Evolutionary conservation across 2,113 vertebrate genomes (phyloP).

Genomic region (Blennius ocellaris): DNA sequence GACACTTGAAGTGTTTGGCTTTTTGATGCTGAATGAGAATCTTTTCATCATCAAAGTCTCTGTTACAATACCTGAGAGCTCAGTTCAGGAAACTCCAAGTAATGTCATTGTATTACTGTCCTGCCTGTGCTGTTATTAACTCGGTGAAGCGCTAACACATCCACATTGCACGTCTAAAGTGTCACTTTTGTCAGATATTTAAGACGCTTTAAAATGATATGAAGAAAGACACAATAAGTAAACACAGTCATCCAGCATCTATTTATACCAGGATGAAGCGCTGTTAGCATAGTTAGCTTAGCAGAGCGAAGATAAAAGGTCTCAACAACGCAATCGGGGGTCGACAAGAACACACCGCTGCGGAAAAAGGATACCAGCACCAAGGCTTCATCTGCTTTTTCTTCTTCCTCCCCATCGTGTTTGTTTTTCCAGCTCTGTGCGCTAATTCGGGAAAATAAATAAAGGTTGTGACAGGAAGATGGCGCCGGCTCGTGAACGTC

Average conservation of each 20-base stretch:
- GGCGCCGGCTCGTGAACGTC: slow-evolving; percentile 22
- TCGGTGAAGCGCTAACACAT: too few species aligned
- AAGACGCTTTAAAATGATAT: too few species aligned
- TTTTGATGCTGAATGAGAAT: slow-evolving; percentile 99
- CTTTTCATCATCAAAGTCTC: slow-evolving; percentile 99
- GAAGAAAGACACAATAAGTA: too few species aligned
- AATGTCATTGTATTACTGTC: too few species aligned
- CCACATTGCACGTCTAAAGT: too few species aligned
- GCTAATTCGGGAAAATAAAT: background rate
- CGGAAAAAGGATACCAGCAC: slow-evolving; percentile 96
- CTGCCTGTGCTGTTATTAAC: too few species aligned
- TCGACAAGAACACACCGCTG: too few species aligned
- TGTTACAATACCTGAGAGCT: slow-evolving; percentile 93
- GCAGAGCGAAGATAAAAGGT: background rate
- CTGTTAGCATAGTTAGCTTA: background rate
- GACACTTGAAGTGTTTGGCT: slow-evolving; percentile 99
- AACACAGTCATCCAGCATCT: too few species aligned
- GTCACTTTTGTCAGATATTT: too few species aligned
- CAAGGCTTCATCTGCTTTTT: slow-evolving; percentile 99
- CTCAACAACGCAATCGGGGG: background rate
- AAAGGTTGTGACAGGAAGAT: slow-evolving; percentile 34
- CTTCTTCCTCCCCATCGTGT: slow-evolving; percentile 95
- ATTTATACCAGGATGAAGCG: too few species aligned
- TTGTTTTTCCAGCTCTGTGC: slow-evolving; percentile 83
- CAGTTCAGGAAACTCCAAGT: slow-evolving; percentile 80